Evolutionary conservation across 2,888 invertebrate genomes (phyloP).

Genomic region (Drosophila fungiperda): DNA sequence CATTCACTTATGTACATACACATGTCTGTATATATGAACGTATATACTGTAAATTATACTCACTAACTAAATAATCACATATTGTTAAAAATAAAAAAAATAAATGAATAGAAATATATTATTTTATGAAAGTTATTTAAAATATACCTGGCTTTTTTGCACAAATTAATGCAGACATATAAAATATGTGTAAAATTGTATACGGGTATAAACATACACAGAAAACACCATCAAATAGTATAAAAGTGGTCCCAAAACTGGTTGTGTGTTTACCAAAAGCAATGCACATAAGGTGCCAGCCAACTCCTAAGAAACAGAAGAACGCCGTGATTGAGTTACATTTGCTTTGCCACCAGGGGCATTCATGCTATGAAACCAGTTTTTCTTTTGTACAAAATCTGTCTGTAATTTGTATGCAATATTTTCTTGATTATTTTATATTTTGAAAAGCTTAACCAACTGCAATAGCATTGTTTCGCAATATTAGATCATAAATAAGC

Average conservation of each 20-base stretch:
- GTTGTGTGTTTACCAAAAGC: conserved; percentile 44
- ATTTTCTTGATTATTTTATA: not conserved
- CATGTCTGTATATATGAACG: not conserved
- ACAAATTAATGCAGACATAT: conserved; percentile 34
- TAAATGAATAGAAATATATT: not conserved
- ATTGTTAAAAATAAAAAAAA: not conserved
- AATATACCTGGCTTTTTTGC: conserved; percentile 28
- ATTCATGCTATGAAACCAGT: conserved; percentile 40
- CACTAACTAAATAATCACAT: conserved; percentile 4
- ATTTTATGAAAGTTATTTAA: conserved; percentile 1
- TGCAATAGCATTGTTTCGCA: not conserved
- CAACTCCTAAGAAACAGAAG: conserved; percentile 47
- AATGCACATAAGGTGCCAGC: conserved; percentile 51
- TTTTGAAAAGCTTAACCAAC: not conserved
- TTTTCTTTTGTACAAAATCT: conserved; percentile 7
- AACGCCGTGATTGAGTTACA: conserved; percentile 55
- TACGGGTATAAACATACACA: conserved; percentile 46
- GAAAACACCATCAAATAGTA: conserved; percentile 39
- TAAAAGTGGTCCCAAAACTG: conserved; percentile 34
- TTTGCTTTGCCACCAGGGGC: conserved; percentile 45
- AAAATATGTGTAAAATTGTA: conserved; percentile 33
- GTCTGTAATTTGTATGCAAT: not conserved
- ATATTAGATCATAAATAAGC: not conserved
- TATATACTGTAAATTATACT: not conserved
- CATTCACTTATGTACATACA: conserved; percentile 3